A percentile compares a stretch with the other conserved stretches of the same genome.
phyloP scores from a whole-genome alignment of 2,113 vertebrate genomes.

The Oryzias celebensis region DNA sequence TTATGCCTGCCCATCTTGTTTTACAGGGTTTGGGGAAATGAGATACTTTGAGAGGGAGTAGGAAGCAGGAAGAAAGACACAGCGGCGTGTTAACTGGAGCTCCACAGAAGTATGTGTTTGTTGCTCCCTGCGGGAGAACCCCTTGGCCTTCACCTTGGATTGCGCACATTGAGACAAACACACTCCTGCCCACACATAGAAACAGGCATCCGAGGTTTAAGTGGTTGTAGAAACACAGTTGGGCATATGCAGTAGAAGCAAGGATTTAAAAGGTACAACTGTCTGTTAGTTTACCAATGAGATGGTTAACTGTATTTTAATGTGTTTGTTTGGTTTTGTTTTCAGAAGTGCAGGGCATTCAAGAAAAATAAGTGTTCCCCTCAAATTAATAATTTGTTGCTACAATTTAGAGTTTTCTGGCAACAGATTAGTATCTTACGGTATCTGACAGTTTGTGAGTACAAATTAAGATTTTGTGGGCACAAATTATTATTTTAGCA shows the following conservation, averaged over 20 bases:
- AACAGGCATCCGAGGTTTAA: slow-evolving; percentile 18
- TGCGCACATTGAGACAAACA: slow-evolving; percentile 36
- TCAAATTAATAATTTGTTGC: no score
- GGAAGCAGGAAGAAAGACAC: slow-evolving; percentile 38
- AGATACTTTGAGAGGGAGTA: slow-evolving; percentile 42
- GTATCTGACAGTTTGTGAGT: no score
- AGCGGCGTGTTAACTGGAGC: slow-evolving; percentile 53
- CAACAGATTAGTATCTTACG: no score
- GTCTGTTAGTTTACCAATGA: no score
- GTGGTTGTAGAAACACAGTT: slow-evolving; percentile 3
- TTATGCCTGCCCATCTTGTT: slow-evolving; percentile 61
- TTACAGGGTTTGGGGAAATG: slow-evolving; percentile 66
- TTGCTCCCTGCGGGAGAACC: slow-evolving; percentile 44
- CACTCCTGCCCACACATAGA: slow-evolving; percentile 23
- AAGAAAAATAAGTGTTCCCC: no score
- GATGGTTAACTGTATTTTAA: no score
- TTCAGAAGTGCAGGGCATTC: no score
- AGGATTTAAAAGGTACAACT: not conserved
- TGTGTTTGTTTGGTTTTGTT: no score
- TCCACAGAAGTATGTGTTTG: slow-evolving; percentile 20
- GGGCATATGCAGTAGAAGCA: not conserved
- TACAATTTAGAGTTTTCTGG: no score
- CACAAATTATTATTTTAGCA: no score
- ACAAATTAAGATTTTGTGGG: no score
- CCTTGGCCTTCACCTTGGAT: slow-evolving; percentile 58